Conservation (phyloP, 2,113 vertebrate genomes). For the Oostethus manadensis region DNA sequence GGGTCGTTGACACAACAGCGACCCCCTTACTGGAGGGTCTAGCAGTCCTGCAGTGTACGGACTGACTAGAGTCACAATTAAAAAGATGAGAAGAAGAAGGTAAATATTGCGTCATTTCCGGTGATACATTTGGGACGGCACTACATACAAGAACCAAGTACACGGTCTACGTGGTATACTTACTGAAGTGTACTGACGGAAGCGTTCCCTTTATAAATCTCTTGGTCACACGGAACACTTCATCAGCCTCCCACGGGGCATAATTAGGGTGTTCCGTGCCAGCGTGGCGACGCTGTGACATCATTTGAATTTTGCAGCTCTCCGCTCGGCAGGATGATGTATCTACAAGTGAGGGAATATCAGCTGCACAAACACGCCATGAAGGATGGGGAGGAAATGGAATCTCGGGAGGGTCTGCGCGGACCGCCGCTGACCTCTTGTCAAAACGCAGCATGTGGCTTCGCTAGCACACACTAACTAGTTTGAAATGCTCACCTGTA, state of each 20-base stretch:
- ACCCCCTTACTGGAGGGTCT: neutral
- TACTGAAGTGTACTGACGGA: too few relatives aligned
- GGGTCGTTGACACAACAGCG: conserved; percentile 1
- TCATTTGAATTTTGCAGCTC: too few relatives aligned
- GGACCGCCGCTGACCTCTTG: conserved; percentile 23
- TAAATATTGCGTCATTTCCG: too few relatives aligned
- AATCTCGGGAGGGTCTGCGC: conserved; percentile 34
- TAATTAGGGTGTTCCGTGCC: conserved; percentile 35
- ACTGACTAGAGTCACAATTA: too few relatives aligned
- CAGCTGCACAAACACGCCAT: conserved; percentile 62
- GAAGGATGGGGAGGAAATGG: conserved; percentile 46
- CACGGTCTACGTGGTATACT: too few relatives aligned
- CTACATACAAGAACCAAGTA: too few relatives aligned
- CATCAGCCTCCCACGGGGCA: conserved; percentile 41
- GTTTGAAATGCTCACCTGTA: neutral
- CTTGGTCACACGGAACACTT: conserved; percentile 9
- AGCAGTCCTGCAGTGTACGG: neutral
- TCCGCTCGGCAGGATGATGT: conserved; percentile 44
- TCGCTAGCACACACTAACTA: conserved; percentile 11
- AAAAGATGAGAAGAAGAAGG: too few relatives aligned
- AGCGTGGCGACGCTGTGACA: conserved; percentile 24
- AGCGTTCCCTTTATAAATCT: conserved; percentile 17
- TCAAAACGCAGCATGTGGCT: conserved; percentile 8
- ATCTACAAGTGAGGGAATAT: conserved; percentile 52
- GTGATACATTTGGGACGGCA: too few relatives aligned